These are phyloP conservation scores for Lydus trimaculatus DNA, from an alignment of 2,888 invertebrate species.

Conservation along the genomic window DNA sequence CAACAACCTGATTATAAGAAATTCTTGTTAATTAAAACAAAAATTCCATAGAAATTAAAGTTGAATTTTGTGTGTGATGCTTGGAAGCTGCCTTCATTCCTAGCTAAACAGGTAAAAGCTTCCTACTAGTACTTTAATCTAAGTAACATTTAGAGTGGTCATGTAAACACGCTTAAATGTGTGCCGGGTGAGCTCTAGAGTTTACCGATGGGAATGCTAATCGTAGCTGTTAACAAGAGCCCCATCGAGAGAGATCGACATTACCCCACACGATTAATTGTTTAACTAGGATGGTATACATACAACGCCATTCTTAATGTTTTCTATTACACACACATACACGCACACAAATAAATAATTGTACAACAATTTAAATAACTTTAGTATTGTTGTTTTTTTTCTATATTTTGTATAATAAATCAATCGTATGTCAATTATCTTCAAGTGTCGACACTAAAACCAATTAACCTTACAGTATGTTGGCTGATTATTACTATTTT, in stretches of 20 bases:
- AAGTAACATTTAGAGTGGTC: conserved; percentile 37
- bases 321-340: not conserved
- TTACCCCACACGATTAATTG: conserved; percentile 47
- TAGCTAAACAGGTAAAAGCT: conserved; percentile 6
- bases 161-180: conserved; percentile 40
- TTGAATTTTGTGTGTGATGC: not conserved
- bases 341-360: not conserved
- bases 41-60: not conserved
- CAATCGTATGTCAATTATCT: not conserved
- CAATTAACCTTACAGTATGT: not conserved
- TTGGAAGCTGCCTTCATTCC: conserved; percentile 2
- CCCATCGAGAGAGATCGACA: conserved; percentile 37
- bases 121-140: conserved; percentile 6
- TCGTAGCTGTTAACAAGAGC: conserved; percentile 38
- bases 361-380: not conserved
- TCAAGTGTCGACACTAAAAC: not conserved
- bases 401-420: not conserved
- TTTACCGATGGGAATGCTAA: conserved; percentile 43
- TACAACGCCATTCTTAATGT: conserved; percentile 5
- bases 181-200: conserved; percentile 34
- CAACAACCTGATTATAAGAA: not conserved
- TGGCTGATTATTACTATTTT: not conserved
- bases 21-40: conserved; percentile 2
- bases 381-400: not conserved
- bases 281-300: conserved; percentile 40